Evolutionary conservation across 35 echinoderm and acorn worm species (phyloP).

Genomic region (Chiridota heheva): DNA sequence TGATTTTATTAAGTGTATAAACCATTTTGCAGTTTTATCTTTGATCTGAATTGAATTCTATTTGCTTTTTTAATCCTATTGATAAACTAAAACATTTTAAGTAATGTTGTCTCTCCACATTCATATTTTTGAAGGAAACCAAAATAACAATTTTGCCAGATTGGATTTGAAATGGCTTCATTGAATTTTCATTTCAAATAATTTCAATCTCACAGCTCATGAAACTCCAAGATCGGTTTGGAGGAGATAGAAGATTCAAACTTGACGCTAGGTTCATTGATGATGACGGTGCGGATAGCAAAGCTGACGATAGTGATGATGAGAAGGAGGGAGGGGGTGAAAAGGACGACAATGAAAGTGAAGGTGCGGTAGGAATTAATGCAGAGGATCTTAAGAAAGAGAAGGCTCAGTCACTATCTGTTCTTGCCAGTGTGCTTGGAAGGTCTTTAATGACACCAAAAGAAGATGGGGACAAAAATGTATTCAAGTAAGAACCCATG

Average conservation of each 20-base stretch:
- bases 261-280: slow-evolving; percentile 72
- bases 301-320: background rate
- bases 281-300: slow-evolving; percentile 13
- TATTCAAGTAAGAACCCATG: background rate
- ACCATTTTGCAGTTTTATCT: no score
- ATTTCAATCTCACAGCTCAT: slow-evolving; percentile 59
- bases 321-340: slow-evolving; percentile 10
- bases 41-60: no score
- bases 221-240: slow-evolving; percentile 64
- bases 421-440: slow-evolving; percentile 71
- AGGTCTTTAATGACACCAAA: slow-evolving; percentile 2
- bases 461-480: slow-evolving; percentile 14
- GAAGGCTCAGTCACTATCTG: slow-evolving; percentile 59
- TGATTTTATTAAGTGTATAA: no score
- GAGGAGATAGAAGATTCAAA: slow-evolving; percentile 72
- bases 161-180: background rate
- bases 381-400: slow-evolving; percentile 75
- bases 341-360: slow-evolving; percentile 3
- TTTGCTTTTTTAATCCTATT: no score
- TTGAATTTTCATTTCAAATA: background rate
- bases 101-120: background rate
- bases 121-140: background rate
- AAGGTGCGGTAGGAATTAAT: slow-evolving; percentile 14
- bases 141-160: no score
- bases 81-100: background rate